These are phyloP conservation scores for Eidolon helvum DNA, from an alignment of 2,113 vertebrate species.

Conservation along the genomic window DNA sequence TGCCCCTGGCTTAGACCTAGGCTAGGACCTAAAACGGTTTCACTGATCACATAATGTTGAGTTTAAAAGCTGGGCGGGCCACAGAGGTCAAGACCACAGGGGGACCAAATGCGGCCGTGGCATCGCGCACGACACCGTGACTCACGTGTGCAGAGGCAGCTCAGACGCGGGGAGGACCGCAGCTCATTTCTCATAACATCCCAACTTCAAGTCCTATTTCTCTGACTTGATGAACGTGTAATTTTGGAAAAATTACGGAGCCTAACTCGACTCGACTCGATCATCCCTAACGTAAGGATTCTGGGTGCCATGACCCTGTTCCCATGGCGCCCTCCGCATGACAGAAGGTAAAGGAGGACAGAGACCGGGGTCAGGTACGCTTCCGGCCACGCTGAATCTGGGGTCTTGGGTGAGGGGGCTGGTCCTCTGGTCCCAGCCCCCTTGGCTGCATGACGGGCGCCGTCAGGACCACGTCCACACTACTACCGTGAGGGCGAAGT, in stretches of 20 bases:
- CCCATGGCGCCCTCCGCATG: too few relatives aligned
- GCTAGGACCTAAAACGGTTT: neutral
- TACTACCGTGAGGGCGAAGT: neutral
- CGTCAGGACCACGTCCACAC: neutral
- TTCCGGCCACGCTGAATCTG: neutral
- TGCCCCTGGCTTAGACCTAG: neutral
- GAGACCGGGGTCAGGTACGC: neutral
- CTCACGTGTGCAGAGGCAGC: neutral
- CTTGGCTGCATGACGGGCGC: neutral
- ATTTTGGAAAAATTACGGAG: neutral
- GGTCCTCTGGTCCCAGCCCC: neutral
- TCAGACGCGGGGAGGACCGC: neutral
- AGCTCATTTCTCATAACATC: neutral
- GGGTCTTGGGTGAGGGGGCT: neutral
- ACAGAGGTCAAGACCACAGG: neutral
- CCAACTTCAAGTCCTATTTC: neutral
- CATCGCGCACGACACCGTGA: fast-evolving
- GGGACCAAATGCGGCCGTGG: neutral
- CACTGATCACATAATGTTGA: neutral
- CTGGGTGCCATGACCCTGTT: neutral
- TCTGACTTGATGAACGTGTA: neutral
- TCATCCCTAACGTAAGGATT: neutral
- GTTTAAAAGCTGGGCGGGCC: neutral
- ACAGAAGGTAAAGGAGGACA: neutral
- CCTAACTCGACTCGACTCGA: neutral